These are phyloP conservation scores for Torymus auratus DNA, from an alignment of 2,888 invertebrate species.

Conservation along the genomic window DNA sequence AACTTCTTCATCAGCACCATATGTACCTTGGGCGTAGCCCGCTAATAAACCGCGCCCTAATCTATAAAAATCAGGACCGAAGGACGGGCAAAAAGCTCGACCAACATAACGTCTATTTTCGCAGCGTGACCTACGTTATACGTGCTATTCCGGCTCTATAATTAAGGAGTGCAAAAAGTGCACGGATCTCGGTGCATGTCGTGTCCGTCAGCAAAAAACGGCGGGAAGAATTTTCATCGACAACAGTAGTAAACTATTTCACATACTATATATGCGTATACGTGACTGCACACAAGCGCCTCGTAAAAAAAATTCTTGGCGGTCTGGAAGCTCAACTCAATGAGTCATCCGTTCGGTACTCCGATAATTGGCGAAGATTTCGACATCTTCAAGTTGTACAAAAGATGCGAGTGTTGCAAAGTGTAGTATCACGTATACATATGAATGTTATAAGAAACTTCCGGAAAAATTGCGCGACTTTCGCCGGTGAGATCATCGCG, in stretches of 20 bases:
- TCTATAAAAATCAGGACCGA: constrained; percentile 23
- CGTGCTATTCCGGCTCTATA: neutral
- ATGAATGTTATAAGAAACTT: neutral
- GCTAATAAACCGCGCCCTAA: constrained; percentile 5
- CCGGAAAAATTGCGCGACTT: constrained; percentile 7
- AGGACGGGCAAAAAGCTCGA: constrained; percentile 31
- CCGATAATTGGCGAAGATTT: neutral
- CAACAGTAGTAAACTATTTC: neutral
- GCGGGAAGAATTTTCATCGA: constrained; percentile 27
- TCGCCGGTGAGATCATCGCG: constrained; percentile 14
- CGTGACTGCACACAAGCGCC: no score
- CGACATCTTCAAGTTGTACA: no score
- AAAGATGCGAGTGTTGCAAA: no score
- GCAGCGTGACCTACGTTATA: constrained; percentile 22
- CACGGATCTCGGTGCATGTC: neutral
- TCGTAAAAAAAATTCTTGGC: constrained; percentile 7
- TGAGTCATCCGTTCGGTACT: constrained; percentile 2
- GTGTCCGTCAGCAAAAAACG: constrained; percentile 3
- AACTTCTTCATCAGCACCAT: neutral
- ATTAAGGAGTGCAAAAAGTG: neutral
- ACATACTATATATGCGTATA: neutral
- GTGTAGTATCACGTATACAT: neutral
- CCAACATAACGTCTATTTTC: constrained; percentile 17
- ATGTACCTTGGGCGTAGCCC: neutral
- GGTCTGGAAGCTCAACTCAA: no score